Evolutionary conservation across 2,888 invertebrate species (phyloP), one percentile per base, ranked within the genome.

Genomic region (Drosophila anomalata): DNA sequence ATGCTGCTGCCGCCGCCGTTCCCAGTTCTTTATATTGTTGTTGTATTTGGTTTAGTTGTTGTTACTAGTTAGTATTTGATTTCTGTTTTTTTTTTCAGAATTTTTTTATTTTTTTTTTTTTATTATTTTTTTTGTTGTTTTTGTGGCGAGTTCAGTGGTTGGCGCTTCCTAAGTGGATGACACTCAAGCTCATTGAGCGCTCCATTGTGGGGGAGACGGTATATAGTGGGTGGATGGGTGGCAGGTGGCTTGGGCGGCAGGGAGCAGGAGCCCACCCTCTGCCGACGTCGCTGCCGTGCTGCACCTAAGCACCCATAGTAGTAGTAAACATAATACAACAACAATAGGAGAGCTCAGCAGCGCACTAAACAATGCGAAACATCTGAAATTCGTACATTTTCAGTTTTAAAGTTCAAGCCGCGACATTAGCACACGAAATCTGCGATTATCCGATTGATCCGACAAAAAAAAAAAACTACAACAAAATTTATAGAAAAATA

Each of bases 131-230:
- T 36, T 50, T 62, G 53, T 46, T 72, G 41, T 48, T 63, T 51
- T 58, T 78, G 72, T 78, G 80, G 86, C 86, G 83, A 86, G 83
- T 84, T 84, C 83, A 83, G 83, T 72, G 80, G 83, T 84, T 84
- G 83, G 83, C 83, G 83, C 83, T 84, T 84, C 86, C 86, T 83
- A 84, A 84, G 80, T 86, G 83, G 83, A 80, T 84, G 86, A 84
- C 83, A 86, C 83, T 83, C 86, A 78, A 85, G 82, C 85, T 82
- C 82, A 82, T 82, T 82, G 82, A 85, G 77, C 76, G 67, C 47
- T 70, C 70, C 42, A 70, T 69, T 70, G 70, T 70, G 61, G n/a
- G 4, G n/a, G 36, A 36, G 47, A 26, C n/a, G 24, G 22, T 47
- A 1, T n/a, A 14, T 17, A 17, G 17, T 17, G 17, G 17, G 17